These are phyloP conservation scores for Diorhabda elongata DNA, from an alignment of 1,140 invertebrate genomes.

Conservation along the genomic window DNA sequence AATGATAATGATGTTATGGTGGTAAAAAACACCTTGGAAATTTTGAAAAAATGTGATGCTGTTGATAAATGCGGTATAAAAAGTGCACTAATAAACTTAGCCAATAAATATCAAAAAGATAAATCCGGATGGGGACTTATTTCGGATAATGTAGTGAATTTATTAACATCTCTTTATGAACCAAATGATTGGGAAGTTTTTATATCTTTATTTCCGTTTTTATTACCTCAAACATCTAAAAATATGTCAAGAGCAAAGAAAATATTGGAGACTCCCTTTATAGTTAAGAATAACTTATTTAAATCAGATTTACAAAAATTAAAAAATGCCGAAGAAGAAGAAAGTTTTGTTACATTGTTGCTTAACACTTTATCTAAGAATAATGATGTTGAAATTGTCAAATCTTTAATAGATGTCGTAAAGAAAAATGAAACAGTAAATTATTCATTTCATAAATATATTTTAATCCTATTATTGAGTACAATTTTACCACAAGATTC, in stretches of 20 bases:
- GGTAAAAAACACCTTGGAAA: slow-evolving; percentile 50
- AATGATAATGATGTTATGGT: slow-evolving; percentile 56
- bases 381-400: slow-evolving; percentile 1
- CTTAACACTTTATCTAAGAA: slow-evolving; percentile 1
- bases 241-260: slow-evolving; percentile 50
- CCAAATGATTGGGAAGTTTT: slow-evolving; percentile 37
- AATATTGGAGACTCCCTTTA: slow-evolving; percentile 42
- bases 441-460: slow-evolving; percentile 40
- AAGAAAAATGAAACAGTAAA: slow-evolving; percentile 41
- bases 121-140: slow-evolving; percentile 20
- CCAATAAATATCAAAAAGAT: slow-evolving; percentile 26
- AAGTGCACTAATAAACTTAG: slow-evolving; percentile 24
- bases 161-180: slow-evolving; percentile 11
- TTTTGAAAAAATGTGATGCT: slow-evolving; percentile 21
- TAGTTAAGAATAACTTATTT: slow-evolving; percentile 13
- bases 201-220: slow-evolving; percentile 54
- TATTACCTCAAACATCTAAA: slow-evolving; percentile 54
- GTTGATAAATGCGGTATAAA: slow-evolving; percentile 21
- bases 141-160: slow-evolving; percentile 3
- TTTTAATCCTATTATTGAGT: slow-evolving; percentile 24
- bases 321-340: slow-evolving; percentile 4
- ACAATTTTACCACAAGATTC: slow-evolving; percentile 23
- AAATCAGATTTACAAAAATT: slow-evolving; percentile 1
- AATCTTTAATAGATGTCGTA: slow-evolving; percentile 26
- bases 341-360: slow-evolving; percentile 3